These are phyloP conservation scores for Aulostomus chinensis DNA, from an alignment of 2,797 vertebrate species.

Conservation along the genomic window DNA sequence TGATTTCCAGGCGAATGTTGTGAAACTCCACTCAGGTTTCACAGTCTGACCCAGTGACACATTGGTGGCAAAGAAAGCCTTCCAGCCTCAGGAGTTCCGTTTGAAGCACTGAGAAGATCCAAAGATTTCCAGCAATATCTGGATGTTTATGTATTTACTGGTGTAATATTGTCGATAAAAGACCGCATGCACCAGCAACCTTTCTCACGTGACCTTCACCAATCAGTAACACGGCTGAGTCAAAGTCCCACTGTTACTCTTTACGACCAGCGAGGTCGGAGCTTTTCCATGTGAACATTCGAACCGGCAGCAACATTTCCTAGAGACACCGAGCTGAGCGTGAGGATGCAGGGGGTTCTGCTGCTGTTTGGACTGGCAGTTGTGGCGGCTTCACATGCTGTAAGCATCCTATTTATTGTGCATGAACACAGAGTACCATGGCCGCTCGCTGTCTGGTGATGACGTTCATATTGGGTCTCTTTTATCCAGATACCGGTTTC, in stretches of 20 bases:
- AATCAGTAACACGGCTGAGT: constrained; percentile 35
- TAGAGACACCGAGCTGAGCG: not conserved
- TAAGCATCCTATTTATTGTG: constrained; percentile 46
- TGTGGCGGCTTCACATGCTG: constrained; percentile 43
- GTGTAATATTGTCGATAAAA: too few relatives aligned
- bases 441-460: not conserved
- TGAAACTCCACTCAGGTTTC: too few relatives aligned
- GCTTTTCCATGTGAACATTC: constrained; percentile 24
- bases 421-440: not conserved
- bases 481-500: constrained; percentile 59
- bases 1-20: too few relatives aligned
- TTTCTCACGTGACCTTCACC: not conserved
- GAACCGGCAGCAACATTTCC: constrained; percentile 21
- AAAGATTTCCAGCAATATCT: too few relatives aligned
- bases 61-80: too few relatives aligned
- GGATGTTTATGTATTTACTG: too few relatives aligned
- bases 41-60: too few relatives aligned
- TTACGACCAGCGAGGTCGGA: constrained; percentile 18
- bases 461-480: not conserved
- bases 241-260: constrained; percentile 50
- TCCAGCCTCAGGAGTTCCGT: too few relatives aligned
- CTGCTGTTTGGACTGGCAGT: constrained; percentile 51
- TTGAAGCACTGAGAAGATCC: too few relatives aligned
- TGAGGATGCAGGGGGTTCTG: constrained; percentile 47
- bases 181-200: constrained; percentile 1